These are phyloP conservation scores for Protaetia brevitarsis DNA, from an alignment of 1,140 invertebrate genomes.

Conservation along the genomic window DNA sequence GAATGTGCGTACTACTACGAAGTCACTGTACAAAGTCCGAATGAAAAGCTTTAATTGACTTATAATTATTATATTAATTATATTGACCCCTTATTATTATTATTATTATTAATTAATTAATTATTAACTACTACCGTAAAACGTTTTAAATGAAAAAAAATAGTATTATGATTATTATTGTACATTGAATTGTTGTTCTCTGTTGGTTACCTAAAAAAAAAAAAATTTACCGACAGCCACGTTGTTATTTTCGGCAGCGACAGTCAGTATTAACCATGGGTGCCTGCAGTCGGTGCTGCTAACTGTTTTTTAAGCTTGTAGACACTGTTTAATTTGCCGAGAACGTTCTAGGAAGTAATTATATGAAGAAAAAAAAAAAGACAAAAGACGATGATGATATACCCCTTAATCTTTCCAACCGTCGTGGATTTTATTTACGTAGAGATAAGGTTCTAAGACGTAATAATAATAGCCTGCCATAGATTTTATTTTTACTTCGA, in stretches of 20 bases:
- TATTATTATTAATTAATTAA: not conserved
- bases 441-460: not conserved
- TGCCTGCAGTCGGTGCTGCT: constrained; percentile 45
- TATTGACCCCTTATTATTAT: constrained; percentile 3
- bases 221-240: constrained; percentile 21
- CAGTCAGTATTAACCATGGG: constrained; percentile 48
- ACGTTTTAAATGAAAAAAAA: too few species aligned
- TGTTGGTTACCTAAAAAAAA: constrained; percentile 35
- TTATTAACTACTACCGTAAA: not conserved
- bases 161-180: constrained; percentile 41
- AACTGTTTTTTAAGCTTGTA: constrained; percentile 39
- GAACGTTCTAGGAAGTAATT: not conserved
- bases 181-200: constrained; percentile 45
- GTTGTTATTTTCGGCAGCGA: constrained; percentile 45
- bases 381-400: too few species aligned
- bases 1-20: constrained; percentile 18
- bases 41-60: constrained; percentile 17
- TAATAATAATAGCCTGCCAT: too few species aligned
- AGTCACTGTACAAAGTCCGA: constrained; percentile 19
- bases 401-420: not conserved
- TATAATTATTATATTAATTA: not conserved
- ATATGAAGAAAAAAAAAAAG: not conserved
- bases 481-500: too few species aligned
- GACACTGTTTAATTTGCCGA: constrained; percentile 33
- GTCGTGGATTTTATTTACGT: not conserved